These are phyloP conservation scores for Allacma fusca DNA, from an alignment of 2,888 invertebrate species.

Conservation along the genomic window DNA sequence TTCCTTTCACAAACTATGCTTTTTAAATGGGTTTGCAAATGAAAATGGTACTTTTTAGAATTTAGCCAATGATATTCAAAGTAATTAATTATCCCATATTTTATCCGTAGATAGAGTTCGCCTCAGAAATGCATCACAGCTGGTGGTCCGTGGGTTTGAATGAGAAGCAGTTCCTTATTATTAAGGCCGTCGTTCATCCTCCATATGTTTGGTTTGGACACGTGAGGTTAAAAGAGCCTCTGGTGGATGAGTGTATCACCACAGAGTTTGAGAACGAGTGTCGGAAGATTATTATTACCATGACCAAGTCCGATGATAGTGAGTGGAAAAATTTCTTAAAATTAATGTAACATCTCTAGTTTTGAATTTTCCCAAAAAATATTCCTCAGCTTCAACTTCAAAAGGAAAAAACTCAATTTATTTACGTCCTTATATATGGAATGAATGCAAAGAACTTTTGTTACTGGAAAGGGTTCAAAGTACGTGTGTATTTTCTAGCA, in stretches of 20 bases:
- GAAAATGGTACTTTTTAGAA: background rate
- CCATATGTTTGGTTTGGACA: constrained; percentile 23
- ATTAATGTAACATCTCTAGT: too few species aligned
- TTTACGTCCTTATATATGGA: too few species aligned
- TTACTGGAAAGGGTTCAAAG: too few species aligned
- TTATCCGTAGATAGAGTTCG: background rate
- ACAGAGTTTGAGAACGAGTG: constrained; percentile 19
- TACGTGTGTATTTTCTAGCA: background rate
- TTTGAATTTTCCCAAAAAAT: too few species aligned
- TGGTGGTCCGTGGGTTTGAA: background rate
- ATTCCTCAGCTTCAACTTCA: too few species aligned
- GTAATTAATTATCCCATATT: background rate
- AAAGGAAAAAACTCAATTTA: too few species aligned
- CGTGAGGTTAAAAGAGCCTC: background rate
- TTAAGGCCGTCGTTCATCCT: background rate
- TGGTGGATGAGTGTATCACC: background rate
- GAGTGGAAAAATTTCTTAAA: background rate
- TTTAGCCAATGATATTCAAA: background rate
- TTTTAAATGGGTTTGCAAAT: background rate
- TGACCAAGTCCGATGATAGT: constrained; percentile 5
- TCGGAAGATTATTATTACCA: constrained; percentile 7
- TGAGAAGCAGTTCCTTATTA: background rate
- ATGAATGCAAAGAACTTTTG: too few species aligned
- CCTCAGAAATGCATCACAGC: background rate
- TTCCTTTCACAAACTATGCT: too few species aligned